phyloP scores from a whole-genome alignment of 2,888 invertebrate species.

The Rhabditoides inermis region DNA sequence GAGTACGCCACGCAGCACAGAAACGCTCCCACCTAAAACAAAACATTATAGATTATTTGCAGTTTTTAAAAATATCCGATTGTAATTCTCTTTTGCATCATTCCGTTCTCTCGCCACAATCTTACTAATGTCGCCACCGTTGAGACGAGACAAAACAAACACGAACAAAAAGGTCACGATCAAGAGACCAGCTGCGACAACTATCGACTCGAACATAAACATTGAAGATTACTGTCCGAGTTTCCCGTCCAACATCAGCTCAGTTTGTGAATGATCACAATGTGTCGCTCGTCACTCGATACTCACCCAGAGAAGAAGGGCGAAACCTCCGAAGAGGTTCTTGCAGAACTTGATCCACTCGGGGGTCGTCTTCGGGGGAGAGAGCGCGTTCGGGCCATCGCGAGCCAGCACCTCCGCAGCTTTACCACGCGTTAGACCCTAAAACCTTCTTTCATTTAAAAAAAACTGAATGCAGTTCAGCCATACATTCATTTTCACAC shows the following conservation, averaged over 20 bases:
- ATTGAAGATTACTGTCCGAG: no score
- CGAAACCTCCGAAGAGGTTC: conserved; percentile 92
- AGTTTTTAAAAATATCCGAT: no score
- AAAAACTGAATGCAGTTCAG: not conserved
- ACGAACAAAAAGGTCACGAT: no score
- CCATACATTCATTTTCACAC: no score
- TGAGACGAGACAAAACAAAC: no score
- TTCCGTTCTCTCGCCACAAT: no score
- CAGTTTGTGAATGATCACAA: no score
- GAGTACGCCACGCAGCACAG: conserved; percentile 24
- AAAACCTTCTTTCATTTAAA: conserved; percentile 57
- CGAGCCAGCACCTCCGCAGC: conserved; percentile 86
- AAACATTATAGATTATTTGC: conserved; percentile 63
- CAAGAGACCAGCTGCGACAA: no score
- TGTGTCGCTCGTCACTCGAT: not conserved
- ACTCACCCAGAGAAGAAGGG: conserved; percentile 82
- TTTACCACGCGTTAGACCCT: conserved; percentile 92
- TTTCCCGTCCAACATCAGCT: no score
- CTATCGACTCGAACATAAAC: no score
- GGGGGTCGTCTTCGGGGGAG: conserved; percentile 89
- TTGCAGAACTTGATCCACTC: conserved; percentile 99
- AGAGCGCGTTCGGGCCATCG: conserved; percentile 71
- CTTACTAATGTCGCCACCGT: no score
- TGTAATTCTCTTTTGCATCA: no score
- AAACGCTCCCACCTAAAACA: conserved; percentile 65